Conservation (phyloP, 2,113 vertebrate genomes). For the Suricata suricatta region DNA sequence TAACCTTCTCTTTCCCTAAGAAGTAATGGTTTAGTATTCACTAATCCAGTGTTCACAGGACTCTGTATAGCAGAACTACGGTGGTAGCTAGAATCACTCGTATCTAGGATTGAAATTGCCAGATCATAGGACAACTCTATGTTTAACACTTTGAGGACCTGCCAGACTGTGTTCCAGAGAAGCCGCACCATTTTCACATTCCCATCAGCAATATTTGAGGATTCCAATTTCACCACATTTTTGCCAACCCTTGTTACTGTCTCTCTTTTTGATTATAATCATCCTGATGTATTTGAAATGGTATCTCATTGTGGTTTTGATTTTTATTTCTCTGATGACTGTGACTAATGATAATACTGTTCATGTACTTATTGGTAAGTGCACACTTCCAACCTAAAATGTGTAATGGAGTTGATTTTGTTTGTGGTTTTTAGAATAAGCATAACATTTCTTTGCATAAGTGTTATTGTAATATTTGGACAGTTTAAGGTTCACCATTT, state of each 20-base stretch:
- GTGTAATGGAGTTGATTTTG: neutral
- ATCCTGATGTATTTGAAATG: neutral
- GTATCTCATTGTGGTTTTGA: neutral
- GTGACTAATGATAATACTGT: neutral
- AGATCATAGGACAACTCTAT: neutral
- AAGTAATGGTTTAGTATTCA: neutral
- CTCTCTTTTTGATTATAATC: neutral
- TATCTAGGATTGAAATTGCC: neutral
- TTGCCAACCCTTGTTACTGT: neutral
- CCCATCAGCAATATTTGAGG: neutral
- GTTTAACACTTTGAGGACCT: neutral
- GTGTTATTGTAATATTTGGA: neutral
- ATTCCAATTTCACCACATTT: neutral
- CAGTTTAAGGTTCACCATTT: neutral
- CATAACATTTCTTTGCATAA: neutral
- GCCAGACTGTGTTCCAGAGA: neutral
- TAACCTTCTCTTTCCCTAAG: neutral
- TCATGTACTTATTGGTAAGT: neutral
- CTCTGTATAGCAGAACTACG: neutral
- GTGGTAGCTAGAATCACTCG: neutral
- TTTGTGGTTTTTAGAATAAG: conserved; percentile 11
- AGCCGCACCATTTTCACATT: neutral
- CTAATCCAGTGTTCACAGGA: neutral
- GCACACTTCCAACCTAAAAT: neutral
- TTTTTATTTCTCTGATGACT: neutral